Percentiles rank a stretch among this genome's conserved stretches.
Evolutionary conservation across 2,797 vertebrate genomes (phyloP).

Genomic region (Diplodus sargus): DNA sequence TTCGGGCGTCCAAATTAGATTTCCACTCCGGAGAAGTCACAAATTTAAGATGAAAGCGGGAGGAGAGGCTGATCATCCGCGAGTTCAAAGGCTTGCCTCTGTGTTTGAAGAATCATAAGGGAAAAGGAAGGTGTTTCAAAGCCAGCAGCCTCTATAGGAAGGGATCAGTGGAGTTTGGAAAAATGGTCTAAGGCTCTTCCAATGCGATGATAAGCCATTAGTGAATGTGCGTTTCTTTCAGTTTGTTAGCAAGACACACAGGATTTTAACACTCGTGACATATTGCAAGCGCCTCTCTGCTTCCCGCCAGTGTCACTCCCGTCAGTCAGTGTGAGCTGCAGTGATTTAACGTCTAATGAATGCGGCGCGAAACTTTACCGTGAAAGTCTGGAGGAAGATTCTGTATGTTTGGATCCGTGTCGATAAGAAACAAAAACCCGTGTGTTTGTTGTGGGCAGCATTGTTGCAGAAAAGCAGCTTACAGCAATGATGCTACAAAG

Average conservation of each 20-base stretch:
- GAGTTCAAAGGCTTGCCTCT: constrained; percentile 68
- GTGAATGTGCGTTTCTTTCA: constrained; percentile 10
- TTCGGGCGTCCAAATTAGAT: constrained; percentile 30
- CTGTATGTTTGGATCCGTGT: not conserved
- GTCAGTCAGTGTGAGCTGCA: constrained; percentile 1
- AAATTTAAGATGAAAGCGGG: constrained; percentile 61
- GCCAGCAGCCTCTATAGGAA: constrained; percentile 9
- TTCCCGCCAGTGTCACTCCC: constrained; percentile 2
- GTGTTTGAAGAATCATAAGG: constrained; percentile 63
- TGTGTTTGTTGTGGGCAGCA: not conserved
- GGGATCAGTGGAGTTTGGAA: constrained; percentile 21
- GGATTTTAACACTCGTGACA: constrained; percentile 7
- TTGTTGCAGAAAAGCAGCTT: not conserved
- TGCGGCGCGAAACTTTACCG: not conserved
- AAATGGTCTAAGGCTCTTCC: constrained; percentile 14
- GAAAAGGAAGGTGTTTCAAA: constrained; percentile 52
- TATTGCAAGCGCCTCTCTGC: not conserved
- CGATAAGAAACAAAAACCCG: not conserved
- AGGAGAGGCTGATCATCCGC: constrained; percentile 35
- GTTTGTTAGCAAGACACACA: not conserved
- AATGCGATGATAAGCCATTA: constrained; percentile 26
- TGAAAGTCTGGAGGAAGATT: not conserved
- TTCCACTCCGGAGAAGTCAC: constrained; percentile 48
- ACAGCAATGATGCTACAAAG: not conserved
- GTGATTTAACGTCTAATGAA: not conserved